phyloP scores from a whole-genome alignment of 1,140 invertebrate genomes.

The Drosophila persimilis region DNA sequence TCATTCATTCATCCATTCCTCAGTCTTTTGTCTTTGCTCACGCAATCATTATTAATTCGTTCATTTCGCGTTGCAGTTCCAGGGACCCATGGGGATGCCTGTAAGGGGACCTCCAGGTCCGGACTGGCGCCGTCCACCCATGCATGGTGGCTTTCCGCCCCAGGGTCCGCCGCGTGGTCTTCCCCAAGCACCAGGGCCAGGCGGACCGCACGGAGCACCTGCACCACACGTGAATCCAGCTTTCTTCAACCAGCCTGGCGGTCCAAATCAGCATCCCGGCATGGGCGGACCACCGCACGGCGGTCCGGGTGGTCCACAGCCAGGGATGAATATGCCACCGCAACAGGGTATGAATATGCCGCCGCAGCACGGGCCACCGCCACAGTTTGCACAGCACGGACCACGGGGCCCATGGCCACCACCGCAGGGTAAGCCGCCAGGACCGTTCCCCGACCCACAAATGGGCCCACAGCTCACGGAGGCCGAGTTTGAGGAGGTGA shows the following conservation, averaged over 20 bases:
- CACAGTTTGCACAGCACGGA: conserved; percentile 85
- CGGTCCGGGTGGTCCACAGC: conserved; percentile 86
- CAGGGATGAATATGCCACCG: conserved; percentile 84
- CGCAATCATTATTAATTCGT: conserved; percentile 18
- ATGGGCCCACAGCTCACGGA: conserved; percentile 91
- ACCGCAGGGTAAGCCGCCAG: conserved; percentile 84
- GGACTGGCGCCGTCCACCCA: conserved; percentile 91
- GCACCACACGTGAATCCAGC: conserved; percentile 98
- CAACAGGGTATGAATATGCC: conserved; percentile 84
- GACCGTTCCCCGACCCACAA: conserved; percentile 83
- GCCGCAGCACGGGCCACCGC: conserved; percentile 86
- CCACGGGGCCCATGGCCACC: conserved; percentile 79
- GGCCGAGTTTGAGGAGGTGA: conserved; percentile 99
- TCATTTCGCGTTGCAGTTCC: conserved; percentile 83
- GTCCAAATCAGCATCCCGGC: conserved; percentile 86
- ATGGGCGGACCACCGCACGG: conserved; percentile 85
- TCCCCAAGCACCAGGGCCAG: conserved; percentile 85
- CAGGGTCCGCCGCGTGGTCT: conserved; percentile 86
- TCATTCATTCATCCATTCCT: conserved; percentile 4
- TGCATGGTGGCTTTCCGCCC: conserved; percentile 84
- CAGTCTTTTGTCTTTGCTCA: not conserved
- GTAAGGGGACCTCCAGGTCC: conserved; percentile 86
- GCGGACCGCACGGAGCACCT: conserved; percentile 87
- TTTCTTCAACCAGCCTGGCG: conserved; percentile 92
- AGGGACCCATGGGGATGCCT: conserved; percentile 87